Percentiles rank a stretch among this genome's conserved stretches.
Conservation (phyloP, 2,113 vertebrate species). For the Pycnonotus jocosus region DNA sequence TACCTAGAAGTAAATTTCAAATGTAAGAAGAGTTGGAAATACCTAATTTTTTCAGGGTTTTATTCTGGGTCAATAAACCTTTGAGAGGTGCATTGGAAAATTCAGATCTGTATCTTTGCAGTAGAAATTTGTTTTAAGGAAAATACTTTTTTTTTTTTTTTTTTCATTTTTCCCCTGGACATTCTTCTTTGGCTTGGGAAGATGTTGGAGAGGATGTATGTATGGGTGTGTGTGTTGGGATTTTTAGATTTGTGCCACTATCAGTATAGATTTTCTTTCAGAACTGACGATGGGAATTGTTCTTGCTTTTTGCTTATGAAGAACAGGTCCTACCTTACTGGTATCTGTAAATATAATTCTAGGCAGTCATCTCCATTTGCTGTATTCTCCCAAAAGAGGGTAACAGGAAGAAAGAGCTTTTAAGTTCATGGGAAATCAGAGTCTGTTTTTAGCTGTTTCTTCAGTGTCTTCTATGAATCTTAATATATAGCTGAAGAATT, state of each 20-base stretch:
- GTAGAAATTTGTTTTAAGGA: neutral
- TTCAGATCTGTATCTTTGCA: neutral
- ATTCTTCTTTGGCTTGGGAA: neutral
- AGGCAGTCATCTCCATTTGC: neutral
- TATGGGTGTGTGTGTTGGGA: rapidly evolving
- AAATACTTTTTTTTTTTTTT: neutral
- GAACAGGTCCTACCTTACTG: neutral
- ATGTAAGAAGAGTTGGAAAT: neutral
- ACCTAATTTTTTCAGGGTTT: neutral
- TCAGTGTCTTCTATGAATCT: neutral
- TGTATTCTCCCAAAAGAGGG: neutral
- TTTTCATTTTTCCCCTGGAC: neutral
- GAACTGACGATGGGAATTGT: neutral
- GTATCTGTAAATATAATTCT: neutral
- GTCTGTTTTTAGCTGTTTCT: neutral
- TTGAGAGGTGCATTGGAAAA: neutral
- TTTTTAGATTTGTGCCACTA: neutral
- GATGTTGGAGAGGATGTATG: too few relatives aligned
- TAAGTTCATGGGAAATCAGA: neutral
- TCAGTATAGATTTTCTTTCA: neutral
- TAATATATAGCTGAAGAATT: neutral
- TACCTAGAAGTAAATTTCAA: neutral
- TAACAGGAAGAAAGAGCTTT: neutral
- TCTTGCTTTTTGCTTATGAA: neutral
- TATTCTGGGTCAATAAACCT: neutral